Evolutionary conservation across 2,113 vertebrate genomes (phyloP).

Genomic region (Pungitius pungitius): DNA sequence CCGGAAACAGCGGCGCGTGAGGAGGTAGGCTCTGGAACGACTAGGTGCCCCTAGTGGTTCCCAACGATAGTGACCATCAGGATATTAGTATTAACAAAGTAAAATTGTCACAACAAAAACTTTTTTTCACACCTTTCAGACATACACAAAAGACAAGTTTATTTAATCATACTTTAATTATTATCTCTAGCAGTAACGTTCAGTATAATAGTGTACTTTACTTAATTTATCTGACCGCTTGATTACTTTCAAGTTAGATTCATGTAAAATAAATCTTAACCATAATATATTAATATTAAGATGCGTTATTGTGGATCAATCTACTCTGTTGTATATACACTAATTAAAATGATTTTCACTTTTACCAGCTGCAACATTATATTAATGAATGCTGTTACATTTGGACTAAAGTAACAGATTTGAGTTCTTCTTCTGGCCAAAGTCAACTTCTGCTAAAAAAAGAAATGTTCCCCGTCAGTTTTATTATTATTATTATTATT

Average conservation of each 20-base stretch:
- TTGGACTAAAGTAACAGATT: neutral
- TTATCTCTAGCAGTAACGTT: neutral
- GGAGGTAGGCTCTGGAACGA: neutral
- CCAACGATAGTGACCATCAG: neutral
- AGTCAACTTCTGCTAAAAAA: neutral
- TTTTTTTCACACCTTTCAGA: no score
- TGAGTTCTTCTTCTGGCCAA: neutral
- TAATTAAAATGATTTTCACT: neutral
- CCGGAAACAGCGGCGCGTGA: slow-evolving; percentile 28
- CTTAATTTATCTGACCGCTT: neutral
- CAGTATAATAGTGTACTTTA: neutral
- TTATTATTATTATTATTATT: no score
- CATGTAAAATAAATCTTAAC: neutral
- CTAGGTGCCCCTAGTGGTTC: neutral
- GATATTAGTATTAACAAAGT: no score
- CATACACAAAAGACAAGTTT: neutral
- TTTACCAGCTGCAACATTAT: neutral
- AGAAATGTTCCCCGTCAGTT: neutral
- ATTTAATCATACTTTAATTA: neutral
- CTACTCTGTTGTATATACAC: neutral
- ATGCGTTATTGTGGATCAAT: neutral
- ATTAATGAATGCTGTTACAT: neutral
- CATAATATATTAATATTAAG: no score
- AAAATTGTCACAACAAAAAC: neutral
- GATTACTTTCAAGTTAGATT: neutral